Evolutionary conservation across 2,797 vertebrate genomes (phyloP), one percentile per base, ranked within the genome.

Genomic region (Bovichtus diacanthus): DNA sequence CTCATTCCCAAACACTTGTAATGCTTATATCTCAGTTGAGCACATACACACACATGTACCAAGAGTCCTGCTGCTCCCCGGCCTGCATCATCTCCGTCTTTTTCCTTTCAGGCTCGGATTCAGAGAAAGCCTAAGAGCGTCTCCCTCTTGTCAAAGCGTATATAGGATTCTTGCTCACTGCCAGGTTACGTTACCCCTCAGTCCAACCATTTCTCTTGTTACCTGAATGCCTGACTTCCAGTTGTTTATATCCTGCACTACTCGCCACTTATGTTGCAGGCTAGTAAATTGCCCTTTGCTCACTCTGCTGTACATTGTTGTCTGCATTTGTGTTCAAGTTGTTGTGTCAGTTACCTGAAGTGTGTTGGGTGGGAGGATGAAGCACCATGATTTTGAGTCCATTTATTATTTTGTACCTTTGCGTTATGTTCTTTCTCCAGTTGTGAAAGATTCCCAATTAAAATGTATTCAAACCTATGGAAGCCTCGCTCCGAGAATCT

Each of bases 401-500:
- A 58, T 44, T 56, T 36, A 54, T 61, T 76, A 60, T 78, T 70
- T 34, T 56, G 23, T 59, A 63, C 29, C 34, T 60, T 51, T 15
- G 31, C 61, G 54, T 53, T 81, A 60, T 60, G 5, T 56, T 64
- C 36, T 65, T 51, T 75, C 34, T 73, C 60, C 51, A 44, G 62
- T 19, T 34, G 53, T 7, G 12, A 59, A 55, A n/a, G 51, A 78
- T 65, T 80, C 69, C 76, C 70, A 80, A 87, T 74, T 78, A 81
- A 80, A 81, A 73, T 60, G 9, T 50, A 65, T 25, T 76, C 34
- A 51, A 70, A 76, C 41, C 74, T 58, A 63, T 34, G 60, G 75
- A 82, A 72, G 49, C 53, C 38, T 81, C 70, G 71, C 66, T 63
- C 68, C 54, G 61, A 83, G 66, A 65, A 67, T 84, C 61, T 81